These are phyloP conservation scores for Frankliniella fusca DNA, from an alignment of 2,888 invertebrate genomes.

Conservation along the genomic window DNA sequence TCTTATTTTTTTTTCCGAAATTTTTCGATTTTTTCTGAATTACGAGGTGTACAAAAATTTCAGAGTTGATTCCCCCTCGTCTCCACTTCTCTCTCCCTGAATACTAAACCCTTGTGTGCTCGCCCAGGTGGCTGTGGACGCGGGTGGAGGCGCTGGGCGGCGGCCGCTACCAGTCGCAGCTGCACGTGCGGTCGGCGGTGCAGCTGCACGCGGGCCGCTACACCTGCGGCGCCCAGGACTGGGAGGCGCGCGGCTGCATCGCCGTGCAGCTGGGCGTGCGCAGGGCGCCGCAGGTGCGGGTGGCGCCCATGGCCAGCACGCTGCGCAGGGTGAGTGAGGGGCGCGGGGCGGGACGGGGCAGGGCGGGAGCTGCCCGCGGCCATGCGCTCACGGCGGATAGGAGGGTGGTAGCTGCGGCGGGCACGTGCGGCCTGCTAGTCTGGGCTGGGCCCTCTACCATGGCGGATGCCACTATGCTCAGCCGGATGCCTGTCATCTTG, in stretches of 20 bases:
- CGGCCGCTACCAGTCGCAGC: slow-evolving; percentile 6
- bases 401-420: too few relatives aligned
- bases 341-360: too few relatives aligned
- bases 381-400: too few relatives aligned
- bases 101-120: background rate
- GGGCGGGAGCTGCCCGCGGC: too few relatives aligned
- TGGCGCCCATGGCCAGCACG: slow-evolving; percentile 23
- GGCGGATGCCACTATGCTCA: too few relatives aligned
- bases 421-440: too few relatives aligned
- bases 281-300: background rate
- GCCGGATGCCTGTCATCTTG: too few relatives aligned
- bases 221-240: background rate
- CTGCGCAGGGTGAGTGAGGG: background rate
- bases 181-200: slow-evolving; percentile 1
- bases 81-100: background rate
- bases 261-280: background rate
- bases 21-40: too few relatives aligned
- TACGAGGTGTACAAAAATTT: too few relatives aligned
- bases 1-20: too few relatives aligned
- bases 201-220: slow-evolving; percentile 16
- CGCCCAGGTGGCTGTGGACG: slow-evolving; percentile 9
- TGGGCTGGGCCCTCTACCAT: too few relatives aligned
- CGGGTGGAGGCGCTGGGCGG: background rate
- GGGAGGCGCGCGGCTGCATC: slow-evolving; percentile 1
- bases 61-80: too few relatives aligned